Evolutionary conservation across 2,888 invertebrate genomes (phyloP), one percentile per base, ranked within the genome.

Genomic region (Clusia tigrina): DNA sequence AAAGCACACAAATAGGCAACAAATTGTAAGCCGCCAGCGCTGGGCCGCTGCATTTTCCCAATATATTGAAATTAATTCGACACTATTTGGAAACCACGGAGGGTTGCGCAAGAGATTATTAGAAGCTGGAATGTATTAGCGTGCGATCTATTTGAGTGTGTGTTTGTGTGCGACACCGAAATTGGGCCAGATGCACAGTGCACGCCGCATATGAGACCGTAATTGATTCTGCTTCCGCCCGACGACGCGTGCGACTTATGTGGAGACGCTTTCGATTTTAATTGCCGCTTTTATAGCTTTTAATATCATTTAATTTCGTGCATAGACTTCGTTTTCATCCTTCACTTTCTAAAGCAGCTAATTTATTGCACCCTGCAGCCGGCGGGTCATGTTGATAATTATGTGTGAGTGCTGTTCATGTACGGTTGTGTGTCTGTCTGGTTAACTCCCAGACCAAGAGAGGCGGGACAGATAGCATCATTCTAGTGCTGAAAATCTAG

Each of bases 41-140:
- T n/a, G n/a, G 10, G 42, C 42, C 9, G 3, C 6, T 10, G 42
- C 42, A 6, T 42, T 5, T 42, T 42, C 42, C 42, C n/a, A 42
- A 42, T 42, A 42, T n/a, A 3, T 42, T 42, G 9, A 42, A 42
- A 56, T 25, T 56, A 56, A 56, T 38, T 56, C 56, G 56, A 56
- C 56, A 38, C 56, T 42, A 56, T 56, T 56, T 38, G 42, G 15
- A 56, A 56, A 12, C 3, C 23, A 38, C 42, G 23, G 42, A 56
- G n/a, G n/a, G n/a, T 56, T 37, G 12, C 20, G n/a, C 15, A 23
- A 53, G n/a, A 42, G n/a, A 42, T 42, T 42, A 42, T 3, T 15
- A 42, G n/a, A 42, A 42, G n/a, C 42, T 42, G 42, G n/a, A 42
- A 42, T 3, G 32, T 9, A 32, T 32, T 32, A 32, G 32, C 32